Percentiles rank a stretch among this genome's conserved stretches.
Evolutionary conservation across 1,140 invertebrate species (phyloP).

Genomic region (Drosophila subobscura): DNA sequence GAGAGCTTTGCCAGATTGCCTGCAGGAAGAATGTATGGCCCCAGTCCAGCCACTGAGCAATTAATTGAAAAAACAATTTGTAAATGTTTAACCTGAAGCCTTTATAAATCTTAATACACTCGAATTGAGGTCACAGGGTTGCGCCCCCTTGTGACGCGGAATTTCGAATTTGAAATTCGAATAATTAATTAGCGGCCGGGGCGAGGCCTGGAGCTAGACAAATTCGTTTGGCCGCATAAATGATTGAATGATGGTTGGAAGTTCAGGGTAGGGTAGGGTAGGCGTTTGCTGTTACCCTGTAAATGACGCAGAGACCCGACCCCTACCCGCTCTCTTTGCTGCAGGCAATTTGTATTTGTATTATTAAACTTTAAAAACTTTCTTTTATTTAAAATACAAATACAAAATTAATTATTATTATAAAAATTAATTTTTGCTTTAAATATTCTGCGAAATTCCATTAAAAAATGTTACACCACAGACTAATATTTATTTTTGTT

Average conservation of each 20-base stretch:
- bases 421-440: too few relatives aligned
- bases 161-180: constrained; percentile 5
- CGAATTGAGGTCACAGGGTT: constrained; percentile 40
- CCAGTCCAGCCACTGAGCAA: constrained; percentile 10
- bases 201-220: constrained; percentile 39
- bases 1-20: not conserved
- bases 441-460: too few relatives aligned
- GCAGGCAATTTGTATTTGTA: too few relatives aligned
- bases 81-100: constrained; percentile 31
- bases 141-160: constrained; percentile 16
- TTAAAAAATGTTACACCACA: too few relatives aligned
- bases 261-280: not conserved
- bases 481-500: too few relatives aligned
- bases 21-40: constrained; percentile 16
- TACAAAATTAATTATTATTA: too few relatives aligned
- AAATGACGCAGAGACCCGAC: not conserved
- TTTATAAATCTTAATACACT: constrained; percentile 3
- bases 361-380: too few relatives aligned
- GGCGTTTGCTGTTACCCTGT: constrained; percentile 1
- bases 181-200: constrained; percentile 39
- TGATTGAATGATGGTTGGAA: too few relatives aligned
- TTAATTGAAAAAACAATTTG: constrained; percentile 45
- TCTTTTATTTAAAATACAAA: too few relatives aligned
- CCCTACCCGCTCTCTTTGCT: too few relatives aligned
- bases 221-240: constrained; percentile 14